phyloP scores from a whole-genome alignment of 2,797 vertebrate genomes.

The Malurus splendens region DNA sequence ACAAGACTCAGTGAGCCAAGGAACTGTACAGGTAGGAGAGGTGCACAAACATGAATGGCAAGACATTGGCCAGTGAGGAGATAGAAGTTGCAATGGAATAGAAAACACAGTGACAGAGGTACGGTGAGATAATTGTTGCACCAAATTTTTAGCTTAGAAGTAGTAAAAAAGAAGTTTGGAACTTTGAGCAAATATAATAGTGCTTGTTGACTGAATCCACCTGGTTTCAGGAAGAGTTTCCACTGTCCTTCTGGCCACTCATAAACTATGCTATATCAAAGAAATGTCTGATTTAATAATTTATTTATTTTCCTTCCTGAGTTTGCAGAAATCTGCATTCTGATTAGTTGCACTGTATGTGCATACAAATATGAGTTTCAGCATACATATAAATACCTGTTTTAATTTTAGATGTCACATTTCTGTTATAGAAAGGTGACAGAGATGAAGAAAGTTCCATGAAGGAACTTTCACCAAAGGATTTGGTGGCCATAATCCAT shows the following conservation, averaged over 20 bases:
- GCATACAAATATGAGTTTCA: not conserved
- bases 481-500: not conserved
- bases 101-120: not conserved
- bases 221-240: not conserved
- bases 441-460: not conserved
- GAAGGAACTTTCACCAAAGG: constrained; percentile 6
- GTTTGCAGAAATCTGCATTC: not conserved
- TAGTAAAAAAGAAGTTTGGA: not conserved
- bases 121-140: not conserved
- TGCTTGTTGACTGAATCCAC: not conserved
- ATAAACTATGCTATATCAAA: not conserved
- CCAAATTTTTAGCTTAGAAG: not conserved
- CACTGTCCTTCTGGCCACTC: not conserved
- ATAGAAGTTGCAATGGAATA: not conserved
- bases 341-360: not conserved
- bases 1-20: not conserved
- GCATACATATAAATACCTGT: not conserved
- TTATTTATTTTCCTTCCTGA: not conserved
- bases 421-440: constrained; percentile 34
- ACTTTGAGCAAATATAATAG: not conserved
- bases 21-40: not conserved
- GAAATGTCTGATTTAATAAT: not conserved
- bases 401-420: not conserved
- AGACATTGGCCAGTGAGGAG: not conserved
- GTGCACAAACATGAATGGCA: not conserved